Base-by-base conservation (phyloP, 1,140 invertebrate species). In the Heliothis virescens region DNA sequence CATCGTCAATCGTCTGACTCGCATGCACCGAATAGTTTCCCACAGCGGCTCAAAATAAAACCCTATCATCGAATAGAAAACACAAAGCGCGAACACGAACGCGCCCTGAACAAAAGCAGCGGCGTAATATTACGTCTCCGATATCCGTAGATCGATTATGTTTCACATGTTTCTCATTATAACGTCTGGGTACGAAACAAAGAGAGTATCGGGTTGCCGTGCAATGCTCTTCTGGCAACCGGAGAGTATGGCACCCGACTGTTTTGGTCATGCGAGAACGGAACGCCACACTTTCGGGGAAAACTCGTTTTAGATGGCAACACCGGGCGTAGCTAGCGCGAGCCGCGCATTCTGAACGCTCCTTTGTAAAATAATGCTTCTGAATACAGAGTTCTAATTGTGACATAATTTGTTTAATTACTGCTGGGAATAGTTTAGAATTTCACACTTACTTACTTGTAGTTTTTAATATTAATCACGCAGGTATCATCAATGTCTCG, bases 111-210 rank as follows among this genome's bases (percentile, higher is more conserved):
- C 86, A 87, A 89, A 90, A 89, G 87, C 86, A 85, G 71, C 80
- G 85, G 85, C 82, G 85, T 91, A 85, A 80, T 77, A 81, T 91
- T 90, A 86, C 90, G 77, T 89, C 87, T 93, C 90, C 82, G 75
- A 85, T 93, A 86, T 79, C 90, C 85, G 83, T 87, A 88, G 88
- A 89, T 91, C 89, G 91, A 89, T 91, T 89, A 87, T 86, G 80
- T 90, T 89, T 88, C 91, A 89, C 90, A 90, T 90, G 91, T 86
- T 89, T 90, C 91, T 92, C 89, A 91, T 92, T 92, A 92, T 89
- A 89, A 80, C 91, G 90, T 92, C 88, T 92, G 87, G 47, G 85
- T 82, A 86, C 86, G 89, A 90, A 92, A 93, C 90, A 92, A 93
- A 93, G 90, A 84, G 82, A 67, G 87, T 82, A 57, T 93, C 87